Evolutionary conservation across 2,888 invertebrate species (phyloP).

Genomic region (Desoria tigrina): DNA sequence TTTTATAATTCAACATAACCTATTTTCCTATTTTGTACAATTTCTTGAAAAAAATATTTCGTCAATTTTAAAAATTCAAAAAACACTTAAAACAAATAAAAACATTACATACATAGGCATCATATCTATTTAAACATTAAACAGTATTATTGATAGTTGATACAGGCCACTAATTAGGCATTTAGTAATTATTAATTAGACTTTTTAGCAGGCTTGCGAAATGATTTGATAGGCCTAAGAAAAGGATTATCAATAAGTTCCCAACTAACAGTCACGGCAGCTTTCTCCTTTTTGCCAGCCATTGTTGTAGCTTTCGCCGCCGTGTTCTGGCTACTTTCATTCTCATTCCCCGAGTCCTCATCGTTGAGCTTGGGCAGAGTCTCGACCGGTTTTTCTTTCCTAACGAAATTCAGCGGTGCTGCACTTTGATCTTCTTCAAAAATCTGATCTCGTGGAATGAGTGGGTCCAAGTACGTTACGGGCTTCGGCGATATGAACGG

Average conservation of each 20-base stretch:
- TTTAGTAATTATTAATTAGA: too few relatives aligned
- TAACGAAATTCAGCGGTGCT: conserved; percentile 48
- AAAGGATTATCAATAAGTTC: conserved; percentile 72
- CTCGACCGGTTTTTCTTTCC: conserved; percentile 48
- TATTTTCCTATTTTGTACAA: too few relatives aligned
- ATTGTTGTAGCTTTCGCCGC: conserved; percentile 7
- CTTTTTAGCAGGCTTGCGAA: conserved; percentile 50
- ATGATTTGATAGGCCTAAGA: conserved; percentile 62
- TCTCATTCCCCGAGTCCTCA: conserved; percentile 42
- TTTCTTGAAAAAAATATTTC: too few relatives aligned
- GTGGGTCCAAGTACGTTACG: conserved; percentile 79
- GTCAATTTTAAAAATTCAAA: too few relatives aligned
- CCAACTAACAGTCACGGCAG: conserved; percentile 32
- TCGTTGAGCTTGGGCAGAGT: conserved; percentile 30
- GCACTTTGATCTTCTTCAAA: conserved; percentile 69
- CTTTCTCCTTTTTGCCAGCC: conserved; percentile 17
- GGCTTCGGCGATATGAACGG: conserved; percentile 80
- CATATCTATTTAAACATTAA: too few relatives aligned
- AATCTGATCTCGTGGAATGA: conserved; percentile 90
- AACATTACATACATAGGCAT: too few relatives aligned
- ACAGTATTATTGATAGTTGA: too few relatives aligned
- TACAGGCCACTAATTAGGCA: too few relatives aligned
- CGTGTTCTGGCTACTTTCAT: conserved; percentile 10
- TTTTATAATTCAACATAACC: too few relatives aligned
- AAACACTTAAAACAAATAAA: too few relatives aligned